Percentiles rank a stretch among this genome's conserved stretches.
These are phyloP conservation scores for Cyclophora albipunctata DNA, from an alignment of 2,888 invertebrate genomes.

Conservation along the genomic window DNA sequence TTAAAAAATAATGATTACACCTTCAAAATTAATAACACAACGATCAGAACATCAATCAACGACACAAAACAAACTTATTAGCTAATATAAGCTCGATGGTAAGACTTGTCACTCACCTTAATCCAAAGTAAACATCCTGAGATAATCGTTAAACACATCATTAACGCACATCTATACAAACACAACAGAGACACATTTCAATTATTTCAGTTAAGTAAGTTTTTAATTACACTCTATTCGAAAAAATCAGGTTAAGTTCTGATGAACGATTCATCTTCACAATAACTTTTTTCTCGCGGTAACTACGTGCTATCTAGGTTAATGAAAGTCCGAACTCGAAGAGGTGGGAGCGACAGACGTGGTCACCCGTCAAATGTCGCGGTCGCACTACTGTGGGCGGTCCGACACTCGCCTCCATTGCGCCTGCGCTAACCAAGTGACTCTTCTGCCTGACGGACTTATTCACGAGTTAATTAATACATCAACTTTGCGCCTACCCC, in stretches of 20 bases:
- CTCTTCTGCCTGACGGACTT: slow-evolving; percentile 67
- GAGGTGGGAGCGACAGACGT: slow-evolving; percentile 24
- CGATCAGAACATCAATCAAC: too few species aligned
- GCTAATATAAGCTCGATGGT: too few species aligned
- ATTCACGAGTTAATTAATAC: slow-evolving; percentile 73
- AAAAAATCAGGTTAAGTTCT: slow-evolving; percentile 19
- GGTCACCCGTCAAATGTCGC: slow-evolving; percentile 41
- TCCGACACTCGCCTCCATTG: slow-evolving; percentile 44
- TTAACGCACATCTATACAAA: slow-evolving; percentile 43
- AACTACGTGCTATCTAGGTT: slow-evolving; percentile 37
- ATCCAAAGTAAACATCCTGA: slow-evolving; percentile 47
- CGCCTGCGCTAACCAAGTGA: slow-evolving; percentile 68
- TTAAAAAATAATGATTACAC: too few species aligned
- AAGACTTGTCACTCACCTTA: slow-evolving; percentile 39
- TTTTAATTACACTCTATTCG: slow-evolving; percentile 19
- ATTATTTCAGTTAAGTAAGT: slow-evolving; percentile 18
- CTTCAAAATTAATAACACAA: too few species aligned
- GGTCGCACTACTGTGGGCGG: slow-evolving; percentile 64
- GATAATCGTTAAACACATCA: slow-evolving; percentile 50
- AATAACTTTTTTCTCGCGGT: slow-evolving; percentile 38
- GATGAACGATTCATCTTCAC: slow-evolving; percentile 40
- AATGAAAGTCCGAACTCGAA: slow-evolving; percentile 34
- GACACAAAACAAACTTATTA: too few species aligned
- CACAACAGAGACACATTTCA: slow-evolving; percentile 30
- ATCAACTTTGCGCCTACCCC: slow-evolving; percentile 66